Percentiles rank a stretch among this genome's conserved stretches.
These are phyloP conservation scores for Andrena chrysosceles DNA, from an alignment of 2,888 invertebrate species.

Conservation along the genomic window DNA sequence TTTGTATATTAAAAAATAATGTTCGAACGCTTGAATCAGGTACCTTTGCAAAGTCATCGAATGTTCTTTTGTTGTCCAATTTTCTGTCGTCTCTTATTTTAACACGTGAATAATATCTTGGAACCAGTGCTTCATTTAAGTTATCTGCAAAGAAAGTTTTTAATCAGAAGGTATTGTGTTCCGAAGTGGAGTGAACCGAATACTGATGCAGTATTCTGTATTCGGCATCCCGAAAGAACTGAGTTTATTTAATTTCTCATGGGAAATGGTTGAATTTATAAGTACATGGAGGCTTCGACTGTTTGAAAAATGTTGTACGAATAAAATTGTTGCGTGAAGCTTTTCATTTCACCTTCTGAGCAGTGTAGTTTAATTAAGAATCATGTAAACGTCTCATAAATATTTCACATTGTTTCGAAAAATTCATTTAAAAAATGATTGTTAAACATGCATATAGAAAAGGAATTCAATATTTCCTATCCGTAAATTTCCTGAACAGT, in stretches of 20 bases:
- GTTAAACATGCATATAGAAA: no score
- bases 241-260: neutral
- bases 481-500: no score
- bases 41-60: slow-evolving; percentile 19
- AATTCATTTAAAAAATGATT: no score
- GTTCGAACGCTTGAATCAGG: neutral
- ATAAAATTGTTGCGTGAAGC: no score
- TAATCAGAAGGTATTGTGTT: neutral
- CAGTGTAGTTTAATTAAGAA: no score
- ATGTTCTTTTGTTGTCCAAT: neutral
- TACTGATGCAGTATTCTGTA: neutral
- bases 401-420: no score
- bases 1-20: neutral
- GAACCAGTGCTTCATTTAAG: neutral
- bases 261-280: no score
- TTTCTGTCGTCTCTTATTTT: neutral
- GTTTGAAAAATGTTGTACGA: no score
- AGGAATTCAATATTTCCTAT: no score
- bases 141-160: slow-evolving; percentile 3
- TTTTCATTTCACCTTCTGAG: no score
- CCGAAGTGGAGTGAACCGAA: neutral
- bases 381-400: no score
- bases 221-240: neutral
- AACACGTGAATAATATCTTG: neutral
- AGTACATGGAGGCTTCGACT: no score